These are phyloP conservation scores for Nebria salina DNA, from an alignment of 2,888 invertebrate genomes.

Conservation along the genomic window DNA sequence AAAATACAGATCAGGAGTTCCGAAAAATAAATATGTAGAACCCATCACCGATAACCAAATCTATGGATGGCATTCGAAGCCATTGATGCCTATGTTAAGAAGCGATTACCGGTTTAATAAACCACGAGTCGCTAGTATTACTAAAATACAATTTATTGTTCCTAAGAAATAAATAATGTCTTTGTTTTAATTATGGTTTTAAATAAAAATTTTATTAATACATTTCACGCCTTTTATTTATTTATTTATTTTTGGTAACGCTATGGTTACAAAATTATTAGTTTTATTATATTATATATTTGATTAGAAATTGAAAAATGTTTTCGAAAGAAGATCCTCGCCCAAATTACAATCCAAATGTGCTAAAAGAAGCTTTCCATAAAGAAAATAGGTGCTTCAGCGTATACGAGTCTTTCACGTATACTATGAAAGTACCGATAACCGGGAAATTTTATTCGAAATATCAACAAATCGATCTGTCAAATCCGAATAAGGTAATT, in stretches of 20 bases:
- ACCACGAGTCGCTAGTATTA: background rate
- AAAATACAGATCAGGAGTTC: background rate
- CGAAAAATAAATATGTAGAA: background rate
- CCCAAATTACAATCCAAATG: constrained; percentile 10
- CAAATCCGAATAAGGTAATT: constrained; percentile 52
- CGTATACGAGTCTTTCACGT: background rate
- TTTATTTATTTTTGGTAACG: background rate
- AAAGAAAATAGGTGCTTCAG: background rate
- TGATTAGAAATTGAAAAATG: constrained; percentile 1
- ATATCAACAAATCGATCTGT: constrained; percentile 53
- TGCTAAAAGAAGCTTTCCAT: constrained; percentile 15
- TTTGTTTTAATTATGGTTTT: background rate
- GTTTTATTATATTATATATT: background rate
- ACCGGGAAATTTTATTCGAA: constrained; percentile 59
- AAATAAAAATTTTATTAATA: background rate
- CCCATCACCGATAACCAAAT: constrained; percentile 3
- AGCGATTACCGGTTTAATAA: background rate
- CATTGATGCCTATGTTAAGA: background rate
- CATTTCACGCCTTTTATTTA: background rate
- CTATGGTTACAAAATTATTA: background rate
- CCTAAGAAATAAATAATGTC: background rate
- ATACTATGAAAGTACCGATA: constrained; percentile 48
- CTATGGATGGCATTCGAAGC: background rate
- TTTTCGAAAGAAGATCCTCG: constrained; percentile 18
- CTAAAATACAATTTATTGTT: background rate